These are phyloP conservation scores for Poeciliopsis infans DNA, from an alignment of 2,797 vertebrate genomes.

Conservation along the genomic window DNA sequence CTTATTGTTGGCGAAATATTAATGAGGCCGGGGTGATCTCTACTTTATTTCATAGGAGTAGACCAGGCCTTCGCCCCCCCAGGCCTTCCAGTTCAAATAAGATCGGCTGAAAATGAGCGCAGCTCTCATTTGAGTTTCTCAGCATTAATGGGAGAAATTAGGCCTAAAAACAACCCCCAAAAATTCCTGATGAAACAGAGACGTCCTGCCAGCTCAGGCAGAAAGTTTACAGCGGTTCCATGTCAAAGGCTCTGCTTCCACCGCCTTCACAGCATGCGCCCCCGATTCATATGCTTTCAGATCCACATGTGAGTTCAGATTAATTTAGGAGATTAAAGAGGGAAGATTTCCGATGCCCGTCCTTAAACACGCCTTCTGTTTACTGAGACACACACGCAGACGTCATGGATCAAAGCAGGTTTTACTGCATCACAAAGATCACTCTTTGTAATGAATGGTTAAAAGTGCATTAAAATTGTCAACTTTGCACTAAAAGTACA, in stretches of 20 bases:
- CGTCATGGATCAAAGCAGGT: constrained; percentile 63
- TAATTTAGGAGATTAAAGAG: constrained; percentile 73
- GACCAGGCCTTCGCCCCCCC: constrained; percentile 34
- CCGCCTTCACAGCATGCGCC: constrained; percentile 37
- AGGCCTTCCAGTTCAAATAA: constrained; percentile 41
- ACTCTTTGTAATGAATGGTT: constrained; percentile 42
- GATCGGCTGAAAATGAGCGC: constrained; percentile 41
- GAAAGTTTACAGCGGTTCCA: constrained; percentile 18
- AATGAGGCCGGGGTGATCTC: constrained; percentile 61
- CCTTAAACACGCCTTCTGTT: constrained; percentile 23
- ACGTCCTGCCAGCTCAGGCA: constrained; percentile 35
- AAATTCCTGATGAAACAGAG: constrained; percentile 62
- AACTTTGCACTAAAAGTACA: too few relatives aligned
- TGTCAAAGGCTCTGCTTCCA: constrained; percentile 50
- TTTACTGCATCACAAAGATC: constrained; percentile 59
- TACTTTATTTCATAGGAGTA: constrained; percentile 38
- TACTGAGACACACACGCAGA: constrained; percentile 19
- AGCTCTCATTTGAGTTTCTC: constrained; percentile 57
- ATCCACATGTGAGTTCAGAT: constrained; percentile 59
- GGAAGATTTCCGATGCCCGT: constrained; percentile 31
- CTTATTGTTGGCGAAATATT: constrained; percentile 73
- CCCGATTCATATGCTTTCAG: constrained; percentile 46
- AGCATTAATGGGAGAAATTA: constrained; percentile 61
- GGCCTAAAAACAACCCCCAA: constrained; percentile 45
- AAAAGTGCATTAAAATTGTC: too few relatives aligned